Evolutionary conservation across 2,797 vertebrate genomes (phyloP).

Genomic region (Gymnodraco acuticeps): DNA sequence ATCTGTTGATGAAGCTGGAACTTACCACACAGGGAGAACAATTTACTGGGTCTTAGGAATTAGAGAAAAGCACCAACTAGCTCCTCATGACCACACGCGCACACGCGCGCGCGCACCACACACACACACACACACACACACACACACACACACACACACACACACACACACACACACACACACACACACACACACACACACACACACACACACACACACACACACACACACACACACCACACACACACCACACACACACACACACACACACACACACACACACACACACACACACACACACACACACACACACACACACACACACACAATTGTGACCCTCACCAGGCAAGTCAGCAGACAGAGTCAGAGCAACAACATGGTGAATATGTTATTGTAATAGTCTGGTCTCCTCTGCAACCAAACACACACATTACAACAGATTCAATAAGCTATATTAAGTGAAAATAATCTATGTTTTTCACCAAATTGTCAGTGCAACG

Average conservation of each 20-base stretch:
- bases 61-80: too few species aligned
- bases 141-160: too few species aligned
- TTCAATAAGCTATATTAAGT: background rate
- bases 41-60: background rate
- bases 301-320: background rate
- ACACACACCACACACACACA: background rate
- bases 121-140: too few species aligned
- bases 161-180: background rate
- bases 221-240: background rate
- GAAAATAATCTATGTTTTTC: too few species aligned
- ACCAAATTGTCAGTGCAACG: too few species aligned
- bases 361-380: conserved; percentile 26
- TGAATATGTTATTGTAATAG: conserved; percentile 42
- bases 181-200: background rate
- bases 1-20: background rate
- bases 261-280: background rate
- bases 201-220: background rate
- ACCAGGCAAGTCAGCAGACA: conserved; percentile 37
- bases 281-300: background rate
- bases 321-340: conserved; percentile 8
- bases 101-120: too few species aligned
- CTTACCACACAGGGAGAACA: background rate
- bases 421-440: background rate
- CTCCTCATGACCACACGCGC: too few species aligned
- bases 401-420: conserved; percentile 31